Evolutionary conservation across 1,140 invertebrate genomes (phyloP), one percentile per base, ranked within the genome.

Genomic region (Epicauta chinensis): DNA sequence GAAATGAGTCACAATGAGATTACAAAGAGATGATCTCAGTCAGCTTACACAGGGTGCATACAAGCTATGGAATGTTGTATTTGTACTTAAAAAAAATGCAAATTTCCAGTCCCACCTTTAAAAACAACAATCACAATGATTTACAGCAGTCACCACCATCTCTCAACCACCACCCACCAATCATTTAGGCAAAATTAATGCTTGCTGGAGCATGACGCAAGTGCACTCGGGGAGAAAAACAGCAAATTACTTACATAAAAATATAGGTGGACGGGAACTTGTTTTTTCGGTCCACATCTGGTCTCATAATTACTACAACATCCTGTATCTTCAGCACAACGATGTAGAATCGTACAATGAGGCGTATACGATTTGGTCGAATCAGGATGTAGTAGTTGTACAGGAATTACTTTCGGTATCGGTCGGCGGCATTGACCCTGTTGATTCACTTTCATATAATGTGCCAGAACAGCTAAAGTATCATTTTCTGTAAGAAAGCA

Each of bases 301-400:
- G 79, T 71, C 3, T 71, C 65, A 50, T 81, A 77, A 11, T 74
- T 73, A 16, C 65, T 69, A 63, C 87, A 89, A 66, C 87, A 89
- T 48, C 87, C 87, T 7, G 82, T 84, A 65, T 87, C 83, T 60
- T 87, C 84, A n/a, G 81, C 78, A 62, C 87, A 89, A 51, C 81
- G 77, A 64, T 88, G 81, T 34, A 89, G 64, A 13, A 86, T 77
- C 3, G 83, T 86, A 65, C 86, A 88, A 51, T 83, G 81, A 15
- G 87, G 86, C 44, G 77, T 70, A 71, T 89, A 89, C 15, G 73
- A 77, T 60, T 81, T 86, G n/a, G 78, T 77, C 0, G 81, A 70
- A 63, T 81, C 77, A n/a, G 81, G 81, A 66, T 84, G 82, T 14
- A 78, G 71, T 40, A 80, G 73, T 60, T 78, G 71, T 51, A 84